Percentiles rank a stretch among this genome's conserved stretches.
phyloP scores from a whole-genome alignment of 2,113 vertebrate genomes.

The Hippocampus barbouri region DNA sequence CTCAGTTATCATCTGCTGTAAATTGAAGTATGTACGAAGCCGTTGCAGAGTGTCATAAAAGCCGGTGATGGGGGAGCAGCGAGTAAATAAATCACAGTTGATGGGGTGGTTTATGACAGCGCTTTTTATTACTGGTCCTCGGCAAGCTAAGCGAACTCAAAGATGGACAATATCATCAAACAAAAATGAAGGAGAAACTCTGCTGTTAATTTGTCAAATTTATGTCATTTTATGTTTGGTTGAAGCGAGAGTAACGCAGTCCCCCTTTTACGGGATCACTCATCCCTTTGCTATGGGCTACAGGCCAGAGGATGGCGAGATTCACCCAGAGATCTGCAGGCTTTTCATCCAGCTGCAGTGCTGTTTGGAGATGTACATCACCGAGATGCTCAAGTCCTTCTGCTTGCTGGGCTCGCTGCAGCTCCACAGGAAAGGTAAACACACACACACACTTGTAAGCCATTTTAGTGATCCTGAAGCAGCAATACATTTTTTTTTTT shows the following conservation, averaged over 20 bases:
- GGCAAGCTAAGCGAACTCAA: neutral
- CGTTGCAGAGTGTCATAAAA: slow-evolving; percentile 15
- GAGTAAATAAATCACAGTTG: slow-evolving; percentile 17
- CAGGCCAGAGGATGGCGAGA: slow-evolving; percentile 96
- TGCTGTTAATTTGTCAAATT: neutral
- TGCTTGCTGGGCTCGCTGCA: slow-evolving; percentile 94
- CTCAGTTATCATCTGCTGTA: slow-evolving; percentile 41
- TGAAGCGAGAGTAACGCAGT: neutral
- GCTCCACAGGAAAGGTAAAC: slow-evolving; percentile 91
- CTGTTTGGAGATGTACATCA: slow-evolving; percentile 98
- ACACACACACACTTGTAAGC: neutral
- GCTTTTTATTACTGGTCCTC: slow-evolving; percentile 14
- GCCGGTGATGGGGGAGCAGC: slow-evolving; percentile 10
- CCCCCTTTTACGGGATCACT: neutral
- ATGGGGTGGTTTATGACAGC: slow-evolving; percentile 1
- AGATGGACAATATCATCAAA: neutral
- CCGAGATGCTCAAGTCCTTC: slow-evolving; percentile 97
- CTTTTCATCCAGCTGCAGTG: slow-evolving; percentile 97
- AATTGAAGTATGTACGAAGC: slow-evolving; percentile 19
- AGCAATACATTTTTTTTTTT: neutral
- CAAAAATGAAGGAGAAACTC: neutral
- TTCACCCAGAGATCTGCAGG: slow-evolving; percentile 96
- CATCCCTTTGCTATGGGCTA: slow-evolving; percentile 11
- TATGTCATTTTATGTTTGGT: neutral
- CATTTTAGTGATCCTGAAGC: neutral